Conservation (phyloP, 1,140 invertebrate genomes). For the Leguminivora glycinivorella region DNA sequence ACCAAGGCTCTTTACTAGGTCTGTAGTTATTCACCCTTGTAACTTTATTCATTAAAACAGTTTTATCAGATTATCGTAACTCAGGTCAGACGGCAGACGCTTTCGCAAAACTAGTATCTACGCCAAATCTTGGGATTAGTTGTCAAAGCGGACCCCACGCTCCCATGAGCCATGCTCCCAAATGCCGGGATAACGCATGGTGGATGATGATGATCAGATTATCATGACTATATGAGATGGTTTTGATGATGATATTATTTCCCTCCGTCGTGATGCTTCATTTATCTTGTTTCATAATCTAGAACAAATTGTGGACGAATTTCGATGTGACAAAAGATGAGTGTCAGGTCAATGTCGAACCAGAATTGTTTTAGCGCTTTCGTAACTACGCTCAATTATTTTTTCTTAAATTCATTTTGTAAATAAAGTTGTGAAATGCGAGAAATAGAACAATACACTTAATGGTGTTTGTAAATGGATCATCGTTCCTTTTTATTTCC, state of each 20-base stretch:
- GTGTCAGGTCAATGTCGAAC: slow-evolving; percentile 1
- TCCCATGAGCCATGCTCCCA: too few relatives aligned
- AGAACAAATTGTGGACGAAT: background rate
- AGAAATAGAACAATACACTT: too few relatives aligned
- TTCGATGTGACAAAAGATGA: background rate
- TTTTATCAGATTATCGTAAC: background rate
- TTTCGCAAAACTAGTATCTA: too few relatives aligned
- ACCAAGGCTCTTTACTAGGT: background rate
- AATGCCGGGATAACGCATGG: too few relatives aligned
- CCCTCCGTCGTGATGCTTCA: background rate
- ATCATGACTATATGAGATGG: too few relatives aligned
- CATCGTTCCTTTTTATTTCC: background rate
- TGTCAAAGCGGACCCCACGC: too few relatives aligned
- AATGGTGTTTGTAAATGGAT: background rate
- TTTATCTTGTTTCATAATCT: slow-evolving; percentile 1
- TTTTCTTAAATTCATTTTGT: background rate
- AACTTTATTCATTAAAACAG: background rate
- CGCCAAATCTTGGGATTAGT: too few relatives aligned
- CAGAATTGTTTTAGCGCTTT: background rate
- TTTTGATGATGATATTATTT: too few relatives aligned
- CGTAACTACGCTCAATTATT: background rate
- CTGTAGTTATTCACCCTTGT: background rate
- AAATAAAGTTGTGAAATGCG: background rate
- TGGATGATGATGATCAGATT: too few relatives aligned
- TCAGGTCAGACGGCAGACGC: too few relatives aligned